These are phyloP conservation scores for Osmerus eperlanus DNA, from an alignment of 2,113 vertebrate species.

Conservation along the genomic window DNA sequence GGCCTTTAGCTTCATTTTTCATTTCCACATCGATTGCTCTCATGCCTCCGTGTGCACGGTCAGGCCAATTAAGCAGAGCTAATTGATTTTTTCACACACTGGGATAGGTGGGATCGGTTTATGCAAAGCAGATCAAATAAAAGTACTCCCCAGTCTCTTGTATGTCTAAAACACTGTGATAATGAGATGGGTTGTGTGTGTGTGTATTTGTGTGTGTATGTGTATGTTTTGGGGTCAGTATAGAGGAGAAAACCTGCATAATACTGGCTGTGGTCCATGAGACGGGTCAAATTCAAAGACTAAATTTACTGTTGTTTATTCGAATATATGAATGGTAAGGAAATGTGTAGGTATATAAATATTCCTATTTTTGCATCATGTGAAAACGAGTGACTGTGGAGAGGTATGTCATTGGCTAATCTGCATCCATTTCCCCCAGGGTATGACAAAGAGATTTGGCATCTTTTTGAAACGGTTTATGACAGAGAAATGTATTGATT, in stretches of 20 bases:
- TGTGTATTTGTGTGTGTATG: no score
- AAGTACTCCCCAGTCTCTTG: constrained; percentile 61
- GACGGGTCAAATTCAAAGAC: no score
- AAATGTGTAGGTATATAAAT: not conserved
- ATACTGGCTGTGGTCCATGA: no score
- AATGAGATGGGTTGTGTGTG: constrained; percentile 53
- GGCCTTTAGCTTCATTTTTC: constrained; percentile 75
- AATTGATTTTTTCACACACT: constrained; percentile 72
- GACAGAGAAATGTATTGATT: no score
- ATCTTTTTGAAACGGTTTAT: no score
- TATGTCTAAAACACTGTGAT: constrained; percentile 66
- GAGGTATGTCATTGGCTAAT: no score
- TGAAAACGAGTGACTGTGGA: not conserved
- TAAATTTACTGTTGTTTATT: no score
- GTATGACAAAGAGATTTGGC: no score
- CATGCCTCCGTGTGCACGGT: constrained; percentile 69
- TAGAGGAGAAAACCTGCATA: no score
- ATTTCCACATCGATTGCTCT: constrained; percentile 71
- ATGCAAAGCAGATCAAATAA: constrained; percentile 74
- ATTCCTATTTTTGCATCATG: not conserved
- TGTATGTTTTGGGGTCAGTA: no score
- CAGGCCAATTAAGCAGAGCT: constrained; percentile 71
- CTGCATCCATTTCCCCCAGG: no score
- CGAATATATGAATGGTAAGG: no score
- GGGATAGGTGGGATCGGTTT: constrained; percentile 70